These are phyloP conservation scores for Taxidea taxus DNA, from an alignment of 2,113 vertebrate species.

Conservation along the genomic window DNA sequence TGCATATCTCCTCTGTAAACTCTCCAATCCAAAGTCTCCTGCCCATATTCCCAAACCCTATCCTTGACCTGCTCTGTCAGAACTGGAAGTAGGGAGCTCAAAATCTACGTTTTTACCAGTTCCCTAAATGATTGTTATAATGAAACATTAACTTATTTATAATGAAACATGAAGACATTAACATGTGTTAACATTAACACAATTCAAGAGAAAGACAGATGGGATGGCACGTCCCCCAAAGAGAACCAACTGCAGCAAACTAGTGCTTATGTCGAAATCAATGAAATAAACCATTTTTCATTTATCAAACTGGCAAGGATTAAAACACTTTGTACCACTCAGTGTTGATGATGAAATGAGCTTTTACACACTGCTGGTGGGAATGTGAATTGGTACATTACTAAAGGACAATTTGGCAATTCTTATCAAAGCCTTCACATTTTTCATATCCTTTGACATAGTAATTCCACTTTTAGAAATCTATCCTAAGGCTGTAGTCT, in stretches of 20 bases:
- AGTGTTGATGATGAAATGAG: neutral
- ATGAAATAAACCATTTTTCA: slow-evolving; percentile 44
- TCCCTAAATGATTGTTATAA: neutral
- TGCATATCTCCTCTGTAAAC: neutral
- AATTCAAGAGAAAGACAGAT: slow-evolving; percentile 44
- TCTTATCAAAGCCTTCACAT: slow-evolving; percentile 38
- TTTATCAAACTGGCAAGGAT: slow-evolving; percentile 52
- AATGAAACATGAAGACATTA: neutral
- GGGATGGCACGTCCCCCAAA: neutral
- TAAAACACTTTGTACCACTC: slow-evolving; percentile 3
- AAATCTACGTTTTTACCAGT: neutral
- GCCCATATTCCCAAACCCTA: neutral
- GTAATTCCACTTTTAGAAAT: slow-evolving; percentile 57
- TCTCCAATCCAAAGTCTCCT: neutral
- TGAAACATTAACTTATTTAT: neutral
- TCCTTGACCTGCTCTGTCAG: neutral
- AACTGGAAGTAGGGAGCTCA: neutral
- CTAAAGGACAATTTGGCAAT: slow-evolving; percentile 17
- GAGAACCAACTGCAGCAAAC: slow-evolving; percentile 8
- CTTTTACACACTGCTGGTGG: slow-evolving; percentile 1
- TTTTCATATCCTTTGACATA: slow-evolving; percentile 48
- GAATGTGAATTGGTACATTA: slow-evolving; percentile 6
- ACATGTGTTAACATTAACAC: neutral
- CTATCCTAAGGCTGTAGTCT: slow-evolving; percentile 5
- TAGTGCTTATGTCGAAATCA: neutral